Evolutionary conservation across 2,113 vertebrate genomes (phyloP).

Genomic region (Elephas maximus): DNA sequence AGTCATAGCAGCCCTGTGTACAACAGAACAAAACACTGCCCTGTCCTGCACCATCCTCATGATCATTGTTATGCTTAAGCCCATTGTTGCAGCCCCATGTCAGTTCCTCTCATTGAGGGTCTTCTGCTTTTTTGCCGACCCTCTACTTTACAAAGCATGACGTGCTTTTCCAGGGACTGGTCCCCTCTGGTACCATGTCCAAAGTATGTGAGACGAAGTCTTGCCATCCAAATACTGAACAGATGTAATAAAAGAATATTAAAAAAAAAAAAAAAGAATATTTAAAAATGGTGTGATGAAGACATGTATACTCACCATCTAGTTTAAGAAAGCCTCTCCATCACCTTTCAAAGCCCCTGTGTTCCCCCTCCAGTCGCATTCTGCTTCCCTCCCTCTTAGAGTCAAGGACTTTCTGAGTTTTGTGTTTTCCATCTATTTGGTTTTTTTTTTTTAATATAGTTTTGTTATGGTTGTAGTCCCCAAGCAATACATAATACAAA

Average conservation of each 20-base stretch:
- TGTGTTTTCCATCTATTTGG: neutral
- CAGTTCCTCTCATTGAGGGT: too few relatives aligned
- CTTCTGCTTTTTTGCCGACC: too few relatives aligned
- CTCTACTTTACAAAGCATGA: too few relatives aligned
- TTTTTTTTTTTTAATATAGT: neutral
- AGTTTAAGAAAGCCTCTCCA: neutral
- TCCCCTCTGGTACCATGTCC: too few relatives aligned
- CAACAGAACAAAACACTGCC: too few relatives aligned
- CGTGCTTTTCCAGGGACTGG: too few relatives aligned
- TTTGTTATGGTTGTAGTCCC: neutral
- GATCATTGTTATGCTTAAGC: too few relatives aligned
- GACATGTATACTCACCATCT: neutral
- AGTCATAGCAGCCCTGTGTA: too few relatives aligned
- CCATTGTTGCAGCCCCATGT: too few relatives aligned
- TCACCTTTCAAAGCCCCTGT: neutral
- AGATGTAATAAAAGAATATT: neutral
- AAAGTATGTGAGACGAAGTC: too few relatives aligned
- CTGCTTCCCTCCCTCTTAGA: neutral
- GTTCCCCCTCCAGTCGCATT: neutral
- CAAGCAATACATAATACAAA: neutral
- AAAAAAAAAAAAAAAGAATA: neutral
- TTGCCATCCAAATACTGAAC: too few relatives aligned
- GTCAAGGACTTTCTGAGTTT: neutral
- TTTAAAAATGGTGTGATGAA: neutral
- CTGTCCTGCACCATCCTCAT: too few relatives aligned